Evolutionary conservation across 1,140 invertebrate species (phyloP).

Genomic region (Batillaria attramentaria): DNA sequence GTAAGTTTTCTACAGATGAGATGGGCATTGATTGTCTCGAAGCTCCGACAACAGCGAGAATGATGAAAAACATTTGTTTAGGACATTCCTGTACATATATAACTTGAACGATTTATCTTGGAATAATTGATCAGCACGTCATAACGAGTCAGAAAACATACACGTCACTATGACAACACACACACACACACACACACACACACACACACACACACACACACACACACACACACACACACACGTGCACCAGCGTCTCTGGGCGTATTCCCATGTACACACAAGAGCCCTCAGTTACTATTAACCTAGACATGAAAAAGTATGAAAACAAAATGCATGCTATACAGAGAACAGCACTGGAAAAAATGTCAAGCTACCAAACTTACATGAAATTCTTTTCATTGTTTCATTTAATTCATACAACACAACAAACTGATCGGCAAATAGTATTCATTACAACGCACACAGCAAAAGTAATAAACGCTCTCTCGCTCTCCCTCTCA

Average conservation of each 20-base stretch:
- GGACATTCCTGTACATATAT: too few relatives aligned
- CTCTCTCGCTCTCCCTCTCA: not conserved
- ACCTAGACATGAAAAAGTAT: not conserved
- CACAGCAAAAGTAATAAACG: not conserved
- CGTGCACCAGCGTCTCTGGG: not conserved
- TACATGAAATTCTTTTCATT: not conserved
- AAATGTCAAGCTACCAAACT: not conserved
- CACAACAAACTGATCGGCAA: not conserved
- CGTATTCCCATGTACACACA: not conserved
- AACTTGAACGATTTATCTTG: too few relatives aligned
- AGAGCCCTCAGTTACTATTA: not conserved
- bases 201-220: slow-evolving; percentile 2
- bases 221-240: not conserved
- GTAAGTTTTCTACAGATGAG: too few relatives aligned
- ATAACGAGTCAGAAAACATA: too few relatives aligned
- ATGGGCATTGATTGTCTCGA: too few relatives aligned
- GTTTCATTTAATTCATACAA: not conserved
- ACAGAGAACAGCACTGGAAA: too few relatives aligned
- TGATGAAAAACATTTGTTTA: too few relatives aligned
- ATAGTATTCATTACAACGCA: not conserved
- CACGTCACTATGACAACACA: not conserved
- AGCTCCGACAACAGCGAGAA: too few relatives aligned
- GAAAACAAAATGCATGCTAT: not conserved
- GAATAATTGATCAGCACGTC: too few relatives aligned
- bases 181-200: slow-evolving; percentile 1